Evolutionary conservation across 2,113 vertebrate species (phyloP).

Genomic region (Pyrgilauda ruficollis): DNA sequence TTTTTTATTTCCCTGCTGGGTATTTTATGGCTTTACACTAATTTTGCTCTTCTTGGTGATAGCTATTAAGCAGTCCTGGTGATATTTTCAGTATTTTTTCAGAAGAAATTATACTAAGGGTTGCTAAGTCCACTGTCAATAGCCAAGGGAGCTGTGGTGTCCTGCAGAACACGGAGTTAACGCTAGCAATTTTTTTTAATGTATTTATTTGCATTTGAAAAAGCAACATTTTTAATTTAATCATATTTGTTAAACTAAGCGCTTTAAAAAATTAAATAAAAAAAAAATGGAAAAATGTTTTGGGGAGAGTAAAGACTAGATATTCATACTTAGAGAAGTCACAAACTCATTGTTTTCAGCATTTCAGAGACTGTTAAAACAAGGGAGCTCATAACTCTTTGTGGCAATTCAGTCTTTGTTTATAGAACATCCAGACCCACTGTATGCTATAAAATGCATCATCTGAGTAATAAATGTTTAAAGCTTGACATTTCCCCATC

Average conservation of each 20-base stretch:
- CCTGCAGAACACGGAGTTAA: neutral
- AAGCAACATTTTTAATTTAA: constrained; percentile 58
- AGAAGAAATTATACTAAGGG: neutral
- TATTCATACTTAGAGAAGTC: constrained; percentile 15
- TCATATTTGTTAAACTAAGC: constrained; percentile 37
- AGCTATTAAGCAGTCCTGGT: neutral
- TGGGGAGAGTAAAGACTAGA: constrained; percentile 25
- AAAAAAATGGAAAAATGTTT: neutral
- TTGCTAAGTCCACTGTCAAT: neutral
- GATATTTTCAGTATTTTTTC: constrained; percentile 13
- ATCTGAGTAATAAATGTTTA: constrained; percentile 66
- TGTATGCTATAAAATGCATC: constrained; percentile 60
- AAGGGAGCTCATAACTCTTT: constrained; percentile 39
- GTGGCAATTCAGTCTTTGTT: constrained; percentile 47
- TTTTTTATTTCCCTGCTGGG: neutral
- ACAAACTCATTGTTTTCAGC: neutral
- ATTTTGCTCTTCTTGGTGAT: constrained; percentile 34
- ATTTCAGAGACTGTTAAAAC: constrained; percentile 41
- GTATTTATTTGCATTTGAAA: constrained; percentile 55
- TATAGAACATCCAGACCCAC: constrained; percentile 55
- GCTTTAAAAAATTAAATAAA: constrained; percentile 2
- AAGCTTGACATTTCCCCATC: constrained; percentile 23
- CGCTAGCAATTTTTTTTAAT: neutral
- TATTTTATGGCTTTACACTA: constrained; percentile 30
- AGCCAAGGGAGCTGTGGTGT: constrained; percentile 5